These are phyloP conservation scores for Autographa pulchrina DNA, from an alignment of 2,888 invertebrate genomes.

Conservation along the genomic window DNA sequence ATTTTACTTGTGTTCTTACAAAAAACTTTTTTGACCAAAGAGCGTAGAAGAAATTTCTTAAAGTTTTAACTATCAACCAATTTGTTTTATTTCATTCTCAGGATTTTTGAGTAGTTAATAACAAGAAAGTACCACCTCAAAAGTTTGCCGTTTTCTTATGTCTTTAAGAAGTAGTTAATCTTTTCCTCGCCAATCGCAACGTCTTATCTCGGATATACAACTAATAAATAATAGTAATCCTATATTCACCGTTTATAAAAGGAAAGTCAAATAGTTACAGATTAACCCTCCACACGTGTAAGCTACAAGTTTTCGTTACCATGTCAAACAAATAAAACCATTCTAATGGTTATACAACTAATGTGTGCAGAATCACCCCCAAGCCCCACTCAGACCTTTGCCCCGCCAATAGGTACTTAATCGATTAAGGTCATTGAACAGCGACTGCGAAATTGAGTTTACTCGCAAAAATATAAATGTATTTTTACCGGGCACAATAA, in stretches of 20 bases:
- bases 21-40: too few species aligned
- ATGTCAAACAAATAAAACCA: slow-evolving; percentile 41
- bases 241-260: neutral
- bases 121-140: too few species aligned
- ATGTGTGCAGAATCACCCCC: slow-evolving; percentile 31
- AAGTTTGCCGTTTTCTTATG: too few species aligned
- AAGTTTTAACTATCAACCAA: too few species aligned
- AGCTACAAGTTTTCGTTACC: slow-evolving; percentile 40
- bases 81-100: too few species aligned
- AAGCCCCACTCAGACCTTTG: slow-evolving; percentile 40
- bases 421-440: slow-evolving; percentile 58
- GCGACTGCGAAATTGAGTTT: slow-evolving; percentile 45
- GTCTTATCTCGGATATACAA: neutral
- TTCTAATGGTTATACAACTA: slow-evolving; percentile 41
- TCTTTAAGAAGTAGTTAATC: too few species aligned
- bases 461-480: slow-evolving; percentile 51
- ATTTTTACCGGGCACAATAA: slow-evolving; percentile 25
- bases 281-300: slow-evolving; percentile 46
- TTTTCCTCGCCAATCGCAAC: neutral
- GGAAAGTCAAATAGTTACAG: slow-evolving; percentile 3
- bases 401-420: slow-evolving; percentile 50
- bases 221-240: neutral
- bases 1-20: too few species aligned
- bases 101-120: too few species aligned
- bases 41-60: too few species aligned